Evolutionary conservation across 2,888 invertebrate species (phyloP).

Genomic region (Hylaea fasciaria): DNA sequence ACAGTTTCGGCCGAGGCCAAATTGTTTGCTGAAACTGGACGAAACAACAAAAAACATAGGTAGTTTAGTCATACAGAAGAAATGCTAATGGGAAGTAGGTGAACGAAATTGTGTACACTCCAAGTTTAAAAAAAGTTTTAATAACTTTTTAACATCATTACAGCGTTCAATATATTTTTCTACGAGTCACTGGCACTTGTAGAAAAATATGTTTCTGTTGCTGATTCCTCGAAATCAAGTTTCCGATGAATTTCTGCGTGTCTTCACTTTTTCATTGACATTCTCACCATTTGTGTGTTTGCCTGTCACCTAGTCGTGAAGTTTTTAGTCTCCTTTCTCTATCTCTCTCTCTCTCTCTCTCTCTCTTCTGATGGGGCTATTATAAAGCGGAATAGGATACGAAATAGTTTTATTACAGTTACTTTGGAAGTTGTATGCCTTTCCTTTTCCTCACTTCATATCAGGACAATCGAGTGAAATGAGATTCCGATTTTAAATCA

Average conservation of each 20-base stretch:
- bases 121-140: background rate
- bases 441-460: too few relatives aligned
- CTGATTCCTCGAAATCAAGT: slow-evolving; percentile 31
- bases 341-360: slow-evolving; percentile 44
- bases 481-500: too few relatives aligned
- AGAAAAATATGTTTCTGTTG: slow-evolving; percentile 3
- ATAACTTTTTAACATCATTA: slow-evolving; percentile 6
- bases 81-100: background rate
- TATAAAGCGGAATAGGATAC: background rate
- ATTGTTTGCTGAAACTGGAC: too few relatives aligned
- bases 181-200: background rate
- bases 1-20: too few relatives aligned
- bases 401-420: slow-evolving; percentile 8
- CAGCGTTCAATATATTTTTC: slow-evolving; percentile 7
- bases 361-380: slow-evolving; percentile 32
- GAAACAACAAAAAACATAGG: too few relatives aligned
- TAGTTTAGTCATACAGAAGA: too few relatives aligned
- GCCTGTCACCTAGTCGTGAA: slow-evolving; percentile 67
- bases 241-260: slow-evolving; percentile 47
- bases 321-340: slow-evolving; percentile 51
- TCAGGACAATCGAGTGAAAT: too few relatives aligned
- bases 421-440: background rate
- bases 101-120: slow-evolving; percentile 24
- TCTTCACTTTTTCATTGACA: slow-evolving; percentile 56
- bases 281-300: slow-evolving; percentile 67